Evolutionary conservation across 92 coral and sea anemone genomes (phyloP), one percentile per base, ranked within the genome.

Genomic region (Pocillopora grandis): DNA sequence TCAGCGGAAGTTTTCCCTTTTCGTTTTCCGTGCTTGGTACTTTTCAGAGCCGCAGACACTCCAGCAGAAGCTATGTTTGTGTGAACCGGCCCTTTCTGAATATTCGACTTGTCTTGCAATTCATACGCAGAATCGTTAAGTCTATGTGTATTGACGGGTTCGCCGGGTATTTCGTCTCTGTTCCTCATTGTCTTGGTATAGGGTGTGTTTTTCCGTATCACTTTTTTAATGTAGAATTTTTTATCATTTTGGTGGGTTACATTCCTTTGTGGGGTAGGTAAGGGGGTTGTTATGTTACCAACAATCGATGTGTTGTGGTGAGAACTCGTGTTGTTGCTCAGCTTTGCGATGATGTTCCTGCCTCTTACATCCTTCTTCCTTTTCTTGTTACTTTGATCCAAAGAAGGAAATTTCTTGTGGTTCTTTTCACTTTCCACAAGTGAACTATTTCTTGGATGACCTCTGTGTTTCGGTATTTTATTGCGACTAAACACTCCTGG

Each of bases 401-500:
- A 70, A 58, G 33, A 5, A 33, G n/a, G n/a, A n/a, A 33, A 37
- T 75, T 75, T 71, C 61, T 18, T 61, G 27, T 81, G 20, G 9
- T 13, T 71, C 49, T 58, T 49, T 56, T 81, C 9, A n/a, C 21
- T 61, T 17, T 71, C 37, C 18, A 35, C 33, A 10, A 33, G 77
- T 62, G 64, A 55, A 49, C 27, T 13, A 48, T 74, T 83, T 73
- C n/a, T 61, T 10, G 23, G 80, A 49, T 64, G 86, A 20, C 62
- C 63, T 62, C 62, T 61, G 36, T 60, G 49, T 37, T 74, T 73
- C 10, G 86, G 86, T 48, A 83, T 83, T 9, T 62, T 74, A 73
- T 83, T 83, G 36, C 86, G 65, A 49, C 73, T 73, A 20, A 74
- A 52, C 11, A 83, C 68, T 21, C 86, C 75, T 18, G 37, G 58